Base-by-base conservation (phyloP, 2,888 invertebrate genomes). In the Drosophila siamana region DNA sequence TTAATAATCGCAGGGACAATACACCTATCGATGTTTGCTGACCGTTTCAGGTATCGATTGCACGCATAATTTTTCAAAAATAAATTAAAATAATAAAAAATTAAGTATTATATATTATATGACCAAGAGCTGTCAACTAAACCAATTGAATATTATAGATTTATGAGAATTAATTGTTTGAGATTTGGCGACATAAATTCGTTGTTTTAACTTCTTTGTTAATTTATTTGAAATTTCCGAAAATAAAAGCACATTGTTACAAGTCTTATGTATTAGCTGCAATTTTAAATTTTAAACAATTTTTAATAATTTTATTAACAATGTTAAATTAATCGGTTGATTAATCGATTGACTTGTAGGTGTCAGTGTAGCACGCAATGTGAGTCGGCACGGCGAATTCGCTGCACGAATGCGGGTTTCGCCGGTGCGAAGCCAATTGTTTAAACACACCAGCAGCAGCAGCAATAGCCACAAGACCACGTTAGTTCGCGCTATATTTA, bases 311-410 rank as follows among this genome's bases (percentile, higher is more conserved):
- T n/a, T n/a, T n/a, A n/a, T n/a, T n/a, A n/a, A n/a, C n/a, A n/a
- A n/a, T n/a, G n/a, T n/a, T n/a, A n/a, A n/a, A 33, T 2, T 33
- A 33, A 11, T 36, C 33, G 19, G 15, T 46, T 26, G 40, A 15
- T 15, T 2, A 8, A 65, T 48, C 33, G 1, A 3, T 19, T 38
- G 2, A 0, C 7, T 15, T 22, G 38, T 50, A 56, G 7, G 50
- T 64, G 48, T 43, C 30, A 48, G 40, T 16, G 15, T 8, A 28
- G 15, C 16, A 38, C 22, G 19, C 40, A 41, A 44, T 46, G 15
- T 26, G 8, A 19, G n/a, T 51, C 40, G 33, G n/a, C 36, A 22
- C 71, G 67, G 72, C 72, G 72, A 74, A 74, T 62, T 36, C n/a
- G n/a, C 28, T 3, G n/a, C n/a, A 26, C 50, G 41, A 55, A 28